phyloP scores from a whole-genome alignment of 1,140 invertebrate species.

The Zophobas morio region DNA sequence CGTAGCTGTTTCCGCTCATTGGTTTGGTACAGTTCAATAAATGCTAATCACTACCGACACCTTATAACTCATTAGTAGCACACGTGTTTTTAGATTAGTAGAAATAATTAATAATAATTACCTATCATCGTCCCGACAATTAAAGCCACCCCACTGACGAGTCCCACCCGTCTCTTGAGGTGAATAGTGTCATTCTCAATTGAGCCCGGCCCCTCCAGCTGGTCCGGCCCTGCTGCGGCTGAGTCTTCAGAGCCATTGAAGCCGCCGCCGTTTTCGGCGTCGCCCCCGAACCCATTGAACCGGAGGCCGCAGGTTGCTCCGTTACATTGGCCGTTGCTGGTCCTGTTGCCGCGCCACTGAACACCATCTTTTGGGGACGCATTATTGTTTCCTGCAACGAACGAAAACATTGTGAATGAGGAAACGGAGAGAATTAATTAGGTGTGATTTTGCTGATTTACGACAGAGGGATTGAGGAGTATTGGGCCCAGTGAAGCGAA shows the following conservation, averaged over 20 bases:
- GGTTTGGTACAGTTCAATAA: too few relatives aligned
- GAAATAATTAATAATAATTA: conserved; percentile 65
- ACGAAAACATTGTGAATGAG: conserved; percentile 7
- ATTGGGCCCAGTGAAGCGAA: not conserved
- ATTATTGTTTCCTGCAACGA: conserved; percentile 66
- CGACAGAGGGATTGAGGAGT: too few relatives aligned
- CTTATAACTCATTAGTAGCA: too few relatives aligned
- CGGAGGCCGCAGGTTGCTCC: conserved; percentile 59
- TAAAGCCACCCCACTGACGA: conserved; percentile 98
- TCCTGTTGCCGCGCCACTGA: conserved; percentile 65
- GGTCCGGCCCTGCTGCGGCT: conserved; percentile 67
- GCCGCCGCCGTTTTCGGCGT: conserved; percentile 65
- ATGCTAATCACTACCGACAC: too few relatives aligned
- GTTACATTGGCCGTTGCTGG: conserved; percentile 57
- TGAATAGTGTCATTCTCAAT: conserved; percentile 94
- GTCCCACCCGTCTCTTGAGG: conserved; percentile 98
- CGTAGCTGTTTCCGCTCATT: too few relatives aligned
- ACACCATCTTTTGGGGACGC: conserved; percentile 65
- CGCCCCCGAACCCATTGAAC: conserved; percentile 57
- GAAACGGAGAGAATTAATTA: not conserved
- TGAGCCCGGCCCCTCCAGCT: conserved; percentile 91
- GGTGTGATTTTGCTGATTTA: too few relatives aligned
- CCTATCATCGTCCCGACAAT: conserved; percentile 96
- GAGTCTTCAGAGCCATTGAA: conserved; percentile 65
- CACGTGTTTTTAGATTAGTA: too few relatives aligned